Evolutionary conservation across 2,113 vertebrate genomes (phyloP), one percentile per base, ranked within the genome.

Genomic region (Anoplopoma fimbria): DNA sequence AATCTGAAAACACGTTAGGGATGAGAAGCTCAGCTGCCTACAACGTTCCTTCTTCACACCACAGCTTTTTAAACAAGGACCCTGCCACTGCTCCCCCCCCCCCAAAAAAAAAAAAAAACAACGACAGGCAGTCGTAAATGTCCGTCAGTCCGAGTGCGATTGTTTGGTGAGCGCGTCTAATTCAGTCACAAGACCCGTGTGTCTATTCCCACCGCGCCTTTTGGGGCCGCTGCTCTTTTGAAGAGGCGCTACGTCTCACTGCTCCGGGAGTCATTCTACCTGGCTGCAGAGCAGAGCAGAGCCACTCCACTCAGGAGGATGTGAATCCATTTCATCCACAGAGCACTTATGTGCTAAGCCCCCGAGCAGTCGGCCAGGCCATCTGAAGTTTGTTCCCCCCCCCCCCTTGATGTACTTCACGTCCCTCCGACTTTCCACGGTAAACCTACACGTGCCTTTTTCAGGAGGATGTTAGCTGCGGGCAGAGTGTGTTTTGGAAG

Each of bases 341-440:
- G 45, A 84, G 81, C 90, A 92, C 93, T 87, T 89, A 86, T 33
- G 85, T 92, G 91, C 76, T 88, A 91, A 91, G 74, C 88, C 83
- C 71, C 73, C 55, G 38, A 82, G 69, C 87, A 68, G 82, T 61
- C 63, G 40, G 83, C 60, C 79, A 36, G 74, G 65, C 14, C 6
- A 88, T 75, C 76, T 84, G 40, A 70, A 65, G 90, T 91, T 87
- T 90, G 77, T 91, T 84, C 88, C 55, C 12, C 73, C 72, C 81
- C 71, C 29, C 12, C 73, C 72, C 81, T 74, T 25, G 0, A 9
- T 67, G 78, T 45, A 75, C 82, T 79, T 87, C 83, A 82, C 90
- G 67, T 78, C 55, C 62, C 49, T 77, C 80, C 1, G 31, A 77
- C 86, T 72, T 71, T 84, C 79, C 79, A 36, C 77, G 84, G 83